Evolutionary conservation across 1,140 invertebrate species (phyloP), one percentile per base, ranked within the genome.

Genomic region (Brachionus rubens): DNA sequence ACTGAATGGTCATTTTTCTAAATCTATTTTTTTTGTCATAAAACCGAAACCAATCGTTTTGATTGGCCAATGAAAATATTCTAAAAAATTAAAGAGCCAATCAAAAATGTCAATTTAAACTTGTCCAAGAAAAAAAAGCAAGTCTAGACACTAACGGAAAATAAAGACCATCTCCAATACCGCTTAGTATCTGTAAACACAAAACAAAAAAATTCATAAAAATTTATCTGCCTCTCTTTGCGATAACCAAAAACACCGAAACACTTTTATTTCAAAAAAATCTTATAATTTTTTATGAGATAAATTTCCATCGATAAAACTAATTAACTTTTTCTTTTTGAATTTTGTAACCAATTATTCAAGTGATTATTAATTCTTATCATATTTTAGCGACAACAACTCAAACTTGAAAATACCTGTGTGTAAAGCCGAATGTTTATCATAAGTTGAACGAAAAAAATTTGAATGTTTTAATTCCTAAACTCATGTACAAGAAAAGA

Each of bases 331-430:
- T 54, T 54, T 28, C 33, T 33, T 59, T 59, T 16, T 33, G 9
- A 33, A 59, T 59, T 59, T 59, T 59, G 54, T 59, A 59, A 59
- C 54, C 54, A 59, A 59, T 59, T 59, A 59, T 30, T 59, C 30
- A 59, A 59, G 3, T 41, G 54, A 59, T 59, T 59, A 59, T n/a
- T n/a, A n/a, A n/a, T 33, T 59, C 54, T 59, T 59, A 59, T 59
- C 54, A 30, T 59, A 59, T 59, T 59, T n/a, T n/a, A n/a, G n/a
- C n/a, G n/a, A n/a, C n/a, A n/a, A n/a, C n/a, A n/a, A n/a, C n/a
- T n/a, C n/a, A n/a, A n/a, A n/a, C n/a, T n/a, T n/a, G n/a, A n/a
- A n/a, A n/a, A n/a, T n/a, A n/a, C n/a, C n/a, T n/a, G n/a, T n/a
- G 28, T 36, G 54, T 59, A 59, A 59, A 59, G 54, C 54, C 54